These are phyloP conservation scores for Acromyrmex echinatior DNA, from an alignment of 1,140 invertebrate species.

Conservation along the genomic window DNA sequence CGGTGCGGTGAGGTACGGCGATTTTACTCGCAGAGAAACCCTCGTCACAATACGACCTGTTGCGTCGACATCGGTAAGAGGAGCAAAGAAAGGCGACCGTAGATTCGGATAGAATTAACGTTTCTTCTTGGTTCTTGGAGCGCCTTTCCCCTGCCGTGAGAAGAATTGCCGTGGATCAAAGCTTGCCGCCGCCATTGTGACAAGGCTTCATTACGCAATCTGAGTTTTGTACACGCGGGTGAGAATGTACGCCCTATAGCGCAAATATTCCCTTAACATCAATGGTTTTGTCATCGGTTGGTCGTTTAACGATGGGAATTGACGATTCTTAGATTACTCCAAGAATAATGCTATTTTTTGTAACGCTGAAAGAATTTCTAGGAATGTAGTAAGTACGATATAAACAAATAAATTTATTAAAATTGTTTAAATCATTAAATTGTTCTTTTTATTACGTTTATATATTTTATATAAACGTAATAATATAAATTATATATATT, in stretches of 20 bases:
- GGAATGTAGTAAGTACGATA: not conserved
- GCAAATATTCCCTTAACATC: not conserved
- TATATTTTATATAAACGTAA: too few relatives aligned
- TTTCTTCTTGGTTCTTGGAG: conserved; percentile 10
- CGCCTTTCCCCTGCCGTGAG: conserved; percentile 74
- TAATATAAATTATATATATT: too few relatives aligned
- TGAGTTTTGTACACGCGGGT: conserved; percentile 75
- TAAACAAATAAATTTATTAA: not conserved
- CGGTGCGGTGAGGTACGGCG: conserved; percentile 20
- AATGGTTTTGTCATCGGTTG: not conserved
- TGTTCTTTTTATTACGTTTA: too few relatives aligned
- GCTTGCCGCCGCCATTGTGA: conserved; percentile 80
- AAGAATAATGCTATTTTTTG: not conserved
- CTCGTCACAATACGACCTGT: conserved; percentile 81
- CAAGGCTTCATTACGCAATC: conserved; percentile 81
- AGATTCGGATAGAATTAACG: conserved; percentile 26
- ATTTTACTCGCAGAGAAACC: conserved; percentile 65
- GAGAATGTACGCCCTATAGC: conserved; percentile 51
- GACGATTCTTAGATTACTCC: not conserved
- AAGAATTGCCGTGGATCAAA: conserved; percentile 82
- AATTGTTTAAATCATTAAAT: not conserved
- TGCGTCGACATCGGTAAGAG: conserved; percentile 66
- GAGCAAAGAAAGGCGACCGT: conserved; percentile 40
- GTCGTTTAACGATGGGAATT: not conserved
- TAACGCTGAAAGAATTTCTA: not conserved